Evolutionary conservation across 2,888 invertebrate species (phyloP), one percentile per base, ranked within the genome.

Genomic region (Poecilus cupreus): DNA sequence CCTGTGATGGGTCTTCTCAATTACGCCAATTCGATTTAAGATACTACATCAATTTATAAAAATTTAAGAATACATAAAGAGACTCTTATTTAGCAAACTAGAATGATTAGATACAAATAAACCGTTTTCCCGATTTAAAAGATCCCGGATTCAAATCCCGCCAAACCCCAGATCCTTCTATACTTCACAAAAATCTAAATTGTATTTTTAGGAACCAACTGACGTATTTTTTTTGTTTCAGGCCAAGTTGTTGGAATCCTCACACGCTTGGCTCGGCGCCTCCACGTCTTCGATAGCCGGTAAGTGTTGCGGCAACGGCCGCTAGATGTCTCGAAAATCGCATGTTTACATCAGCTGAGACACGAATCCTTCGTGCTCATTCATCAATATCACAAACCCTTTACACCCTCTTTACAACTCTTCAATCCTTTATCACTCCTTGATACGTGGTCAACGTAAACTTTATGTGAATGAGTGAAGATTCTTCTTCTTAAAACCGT

Each of bases 191-290:
- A n/a, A n/a, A n/a, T n/a, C n/a, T n/a, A n/a, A n/a, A n/a, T n/a
- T n/a, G n/a, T n/a, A n/a, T n/a, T n/a, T n/a, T n/a, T n/a, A 43
- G 13, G 10, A 11, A n/a, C 13, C 10, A n/a, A 43, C 10, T 60
- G 24, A 60, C 6, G 18, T 85, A 85, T 86, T 87, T 89, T 86
- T 87, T 87, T 88, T 90, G 89, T 94, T 93, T 84, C 94, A 97
- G 97, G 97, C 97, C 87, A 96, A 97, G 91, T 93, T 97, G 91
- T 91, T 97, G 91, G 97, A 97, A 90, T 96, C 95, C 85, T 96
- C 96, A 85, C 96, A 97, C 89, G 95, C 96, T 88, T 97, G 97
- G 97, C 94, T 97, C 90, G 96, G 96, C 85, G 94, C 96, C 86
- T 95, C 96, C 84, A 96, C 96, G 83, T 96, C 96, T 83, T 95